Base-by-base conservation (phyloP, 2,888 invertebrate genomes). In the Monopis laevigella region DNA sequence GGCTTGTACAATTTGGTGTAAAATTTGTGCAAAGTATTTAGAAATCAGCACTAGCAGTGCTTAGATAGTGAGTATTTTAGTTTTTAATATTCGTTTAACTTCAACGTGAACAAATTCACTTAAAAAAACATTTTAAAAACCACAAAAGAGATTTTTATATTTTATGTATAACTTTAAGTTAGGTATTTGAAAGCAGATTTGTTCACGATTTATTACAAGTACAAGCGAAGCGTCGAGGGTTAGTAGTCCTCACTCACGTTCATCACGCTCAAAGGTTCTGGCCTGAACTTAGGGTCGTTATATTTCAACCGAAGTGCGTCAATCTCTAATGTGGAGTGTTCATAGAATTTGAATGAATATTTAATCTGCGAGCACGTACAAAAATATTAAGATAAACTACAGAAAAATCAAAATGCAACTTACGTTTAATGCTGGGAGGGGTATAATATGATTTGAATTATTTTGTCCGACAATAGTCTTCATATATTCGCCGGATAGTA, bases 341-440 rank as follows among this genome's bases (percentile, higher is more conserved):
- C 85, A 66, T 86, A 86, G 67, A 81, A 77, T 69, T 78, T 70
- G 82, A 88, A 88, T 61, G 82, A 83, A 78, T 88, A 88, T 65
- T 86, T 87, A 59, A 88, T 85, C 87, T 88, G 82, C 52, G 71
- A 40, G 40, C 17, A 36, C 3, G 13, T 6, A 3, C 3, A 36
- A 12, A 36, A 19, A 36, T 8, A 8, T 3, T 21, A 16, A 21
- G 21, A 21, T 21, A 21, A 36, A 21, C 21, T 36, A 21, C 21
- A 51, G 52, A 48, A 49, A 44, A 58, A 51, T 52, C 41, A 46
- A 47, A 45, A 48, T 47, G 43, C 42, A 41, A 84, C 87, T 87
- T 85, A 90, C 90, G 67, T 90, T 90, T 52, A 91, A 70, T 14
- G 90, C 90, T 46, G 89, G 89, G 52, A 90, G 82, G 27, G 89